These are phyloP conservation scores for Ibidorhyncha struthersii DNA, from an alignment of 2,113 vertebrate genomes.

Conservation along the genomic window DNA sequence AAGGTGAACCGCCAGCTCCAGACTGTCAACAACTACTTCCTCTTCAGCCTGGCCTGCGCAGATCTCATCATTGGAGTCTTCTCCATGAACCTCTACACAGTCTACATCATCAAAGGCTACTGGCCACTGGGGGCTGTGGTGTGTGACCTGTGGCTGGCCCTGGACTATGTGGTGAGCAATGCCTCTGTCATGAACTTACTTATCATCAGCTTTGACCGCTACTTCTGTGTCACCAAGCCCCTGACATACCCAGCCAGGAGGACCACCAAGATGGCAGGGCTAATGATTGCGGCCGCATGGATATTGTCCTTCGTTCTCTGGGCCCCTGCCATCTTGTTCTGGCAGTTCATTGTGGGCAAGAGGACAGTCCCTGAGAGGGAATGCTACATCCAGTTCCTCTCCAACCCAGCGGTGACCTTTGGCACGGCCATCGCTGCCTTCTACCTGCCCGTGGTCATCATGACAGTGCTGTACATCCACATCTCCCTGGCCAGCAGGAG, in stretches of 20 bases:
- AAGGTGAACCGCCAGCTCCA: constrained; percentile 98
- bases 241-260: constrained; percentile 91
- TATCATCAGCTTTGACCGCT: constrained; percentile 97
- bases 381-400: constrained; percentile 98
- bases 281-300: constrained; percentile 97
- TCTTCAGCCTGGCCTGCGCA: constrained; percentile 94
- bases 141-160: constrained; percentile 94
- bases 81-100: constrained; percentile 97
- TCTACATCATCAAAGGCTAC: constrained; percentile 96
- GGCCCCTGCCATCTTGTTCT: constrained; percentile 98
- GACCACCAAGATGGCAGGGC: constrained; percentile 96
- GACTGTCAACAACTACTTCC: constrained; percentile 98
- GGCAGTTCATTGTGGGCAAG: constrained; percentile 97
- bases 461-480: constrained; percentile 96
- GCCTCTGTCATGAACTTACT: constrained; percentile 98
- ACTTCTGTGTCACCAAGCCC: constrained; percentile 98
- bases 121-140: constrained; percentile 96
- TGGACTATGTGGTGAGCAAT: constrained; percentile 97
- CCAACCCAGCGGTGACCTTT: constrained; percentile 93
- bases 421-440: constrained; percentile 98
- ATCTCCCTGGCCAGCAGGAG: constrained; percentile 97
- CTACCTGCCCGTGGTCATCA: constrained; percentile 97
- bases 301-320: constrained; percentile 97
- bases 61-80: constrained; percentile 96
- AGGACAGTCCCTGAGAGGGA: constrained; percentile 88